Evolutionary conservation across 2,888 invertebrate genomes (phyloP).

Genomic region (Drosophila paramelanica): DNA sequence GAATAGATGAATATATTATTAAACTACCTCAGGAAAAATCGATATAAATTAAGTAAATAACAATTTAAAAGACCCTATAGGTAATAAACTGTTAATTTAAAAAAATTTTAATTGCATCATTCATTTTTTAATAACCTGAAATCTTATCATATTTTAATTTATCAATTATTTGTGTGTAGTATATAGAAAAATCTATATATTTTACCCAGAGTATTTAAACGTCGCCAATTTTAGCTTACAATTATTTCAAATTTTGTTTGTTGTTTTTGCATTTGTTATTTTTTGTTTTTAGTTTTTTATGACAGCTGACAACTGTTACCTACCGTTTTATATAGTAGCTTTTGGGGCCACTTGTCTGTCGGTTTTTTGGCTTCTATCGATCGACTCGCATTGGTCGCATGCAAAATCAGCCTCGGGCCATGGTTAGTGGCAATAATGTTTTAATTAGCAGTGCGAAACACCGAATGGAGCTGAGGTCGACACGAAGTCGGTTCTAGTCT

Average conservation of each 20-base stretch:
- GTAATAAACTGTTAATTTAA: no score
- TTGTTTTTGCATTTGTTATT: constrained; percentile 17
- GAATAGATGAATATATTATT: no score
- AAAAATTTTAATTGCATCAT: no score
- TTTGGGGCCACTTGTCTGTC: constrained; percentile 52
- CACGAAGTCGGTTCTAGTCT: constrained; percentile 23
- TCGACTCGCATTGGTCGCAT: constrained; percentile 41
- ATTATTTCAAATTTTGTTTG: constrained; percentile 1
- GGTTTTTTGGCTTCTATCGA: constrained; percentile 36
- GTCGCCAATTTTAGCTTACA: background rate
- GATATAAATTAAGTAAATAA: no score
- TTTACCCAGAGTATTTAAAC: constrained; percentile 9
- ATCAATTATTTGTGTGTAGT: no score
- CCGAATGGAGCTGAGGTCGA: constrained; percentile 41
- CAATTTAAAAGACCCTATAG: no score
- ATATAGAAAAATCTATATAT: no score
- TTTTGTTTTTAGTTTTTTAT: constrained; percentile 29
- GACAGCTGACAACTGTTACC: constrained; percentile 63
- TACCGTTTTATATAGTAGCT: constrained; percentile 45
- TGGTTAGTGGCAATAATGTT: constrained; percentile 69
- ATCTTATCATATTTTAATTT: no score
- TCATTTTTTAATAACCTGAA: no score
- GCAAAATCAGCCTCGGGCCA: constrained; percentile 68
- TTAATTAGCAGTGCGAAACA: constrained; percentile 63
- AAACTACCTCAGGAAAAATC: no score